Conservation (phyloP, 2,888 invertebrate genomes). For the Drosophila robusta region DNA sequence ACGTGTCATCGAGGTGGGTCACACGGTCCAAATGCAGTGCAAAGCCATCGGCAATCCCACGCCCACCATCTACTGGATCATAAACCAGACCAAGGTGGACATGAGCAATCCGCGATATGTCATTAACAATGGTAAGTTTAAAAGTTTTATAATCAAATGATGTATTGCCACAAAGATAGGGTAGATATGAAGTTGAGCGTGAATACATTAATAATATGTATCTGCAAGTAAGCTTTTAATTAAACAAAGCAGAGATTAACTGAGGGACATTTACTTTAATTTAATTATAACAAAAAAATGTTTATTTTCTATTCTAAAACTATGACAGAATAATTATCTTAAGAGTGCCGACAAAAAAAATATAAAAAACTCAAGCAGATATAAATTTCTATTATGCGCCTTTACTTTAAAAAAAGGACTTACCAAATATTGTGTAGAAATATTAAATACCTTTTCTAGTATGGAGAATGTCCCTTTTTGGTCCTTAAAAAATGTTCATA, state of each 20-base stretch:
- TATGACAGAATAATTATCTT: no score
- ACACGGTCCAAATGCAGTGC: conserved; percentile 95
- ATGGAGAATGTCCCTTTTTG: no score
- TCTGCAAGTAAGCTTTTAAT: neutral
- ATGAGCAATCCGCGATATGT: conserved; percentile 94
- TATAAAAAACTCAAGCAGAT: no score
- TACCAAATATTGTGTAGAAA: no score
- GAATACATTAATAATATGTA: neutral
- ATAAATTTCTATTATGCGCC: no score
- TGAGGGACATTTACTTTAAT: neutral
- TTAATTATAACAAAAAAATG: no score
- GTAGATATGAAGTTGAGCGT: no score
- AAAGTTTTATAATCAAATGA: neutral
- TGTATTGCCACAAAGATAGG: neutral
- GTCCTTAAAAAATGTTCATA: no score
- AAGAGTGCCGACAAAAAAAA: no score
- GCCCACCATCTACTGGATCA: conserved; percentile 95
- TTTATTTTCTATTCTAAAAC: no score
- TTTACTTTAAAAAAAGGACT: no score
- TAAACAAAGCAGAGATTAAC: neutral
- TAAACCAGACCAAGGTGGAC: conserved; percentile 95
- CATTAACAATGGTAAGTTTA: conserved; percentile 90
- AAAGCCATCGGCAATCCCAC: conserved; percentile 94
- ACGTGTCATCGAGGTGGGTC: conserved; percentile 98
- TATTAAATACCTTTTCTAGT: no score